phyloP scores from a whole-genome alignment of 30 jellyfish, hydroid and myxozoan species.

The Hydractinia symbiolongicarpus region DNA sequence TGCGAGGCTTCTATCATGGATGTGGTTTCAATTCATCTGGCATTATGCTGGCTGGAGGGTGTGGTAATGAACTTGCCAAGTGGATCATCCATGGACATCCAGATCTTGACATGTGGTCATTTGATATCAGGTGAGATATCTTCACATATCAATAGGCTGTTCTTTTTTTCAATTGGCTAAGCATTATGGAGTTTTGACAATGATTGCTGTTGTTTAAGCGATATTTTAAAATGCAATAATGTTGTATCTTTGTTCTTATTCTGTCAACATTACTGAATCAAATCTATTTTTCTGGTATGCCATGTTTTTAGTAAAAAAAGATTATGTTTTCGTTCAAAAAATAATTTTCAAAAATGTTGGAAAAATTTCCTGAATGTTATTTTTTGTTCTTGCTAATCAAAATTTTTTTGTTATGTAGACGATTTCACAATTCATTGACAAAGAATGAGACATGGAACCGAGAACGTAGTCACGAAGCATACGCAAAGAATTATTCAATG shows the following conservation, averaged over 20 bases:
- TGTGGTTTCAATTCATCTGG: conserved; percentile 98
- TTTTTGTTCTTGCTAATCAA: background rate
- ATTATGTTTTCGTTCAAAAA: too few species aligned
- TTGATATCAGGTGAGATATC: conserved; percentile 54
- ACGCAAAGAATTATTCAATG: conserved; percentile 90
- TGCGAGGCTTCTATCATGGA: conserved; percentile 78
- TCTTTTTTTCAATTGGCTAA: too few species aligned
- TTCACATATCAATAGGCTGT: background rate
- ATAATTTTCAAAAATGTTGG: too few species aligned
- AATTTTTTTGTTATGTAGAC: conserved; percentile 29
- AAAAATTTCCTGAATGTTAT: too few species aligned
- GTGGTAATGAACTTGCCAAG: conserved; percentile 92
- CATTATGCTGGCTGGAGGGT: conserved; percentile 92
- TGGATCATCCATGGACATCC: conserved; percentile 96
- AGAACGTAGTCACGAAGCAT: conserved; percentile 94
- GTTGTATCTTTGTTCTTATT: too few species aligned
- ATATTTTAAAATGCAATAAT: too few species aligned
- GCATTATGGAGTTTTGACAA: too few species aligned
- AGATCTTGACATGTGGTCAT: conserved; percentile 82
- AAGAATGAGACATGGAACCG: conserved; percentile 57
- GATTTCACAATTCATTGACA: conserved; percentile 82
- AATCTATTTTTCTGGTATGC: too few species aligned
- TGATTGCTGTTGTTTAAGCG: too few species aligned
- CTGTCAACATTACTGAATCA: too few species aligned
- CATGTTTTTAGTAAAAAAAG: too few species aligned